Conservation (phyloP, 2,113 vertebrate genomes). For the Gymnocephalus cernua region DNA sequence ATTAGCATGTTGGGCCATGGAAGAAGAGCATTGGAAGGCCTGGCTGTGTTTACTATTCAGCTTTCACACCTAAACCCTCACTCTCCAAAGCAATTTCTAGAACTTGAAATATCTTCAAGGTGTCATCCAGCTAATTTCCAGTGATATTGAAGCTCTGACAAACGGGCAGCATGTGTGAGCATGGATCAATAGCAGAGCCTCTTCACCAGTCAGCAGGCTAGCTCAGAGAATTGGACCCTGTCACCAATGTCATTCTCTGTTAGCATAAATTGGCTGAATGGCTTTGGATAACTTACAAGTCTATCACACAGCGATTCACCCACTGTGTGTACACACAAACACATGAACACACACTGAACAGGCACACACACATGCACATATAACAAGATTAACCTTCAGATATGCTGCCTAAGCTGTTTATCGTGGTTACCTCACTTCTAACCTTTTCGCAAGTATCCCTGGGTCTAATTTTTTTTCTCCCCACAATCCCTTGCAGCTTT, state of each 20-base stretch:
- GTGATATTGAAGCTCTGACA: slow-evolving; percentile 42
- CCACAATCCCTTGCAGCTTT: slow-evolving; percentile 28
- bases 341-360: not conserved
- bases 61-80: not conserved
- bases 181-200: slow-evolving; percentile 44
- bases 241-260: slow-evolving; percentile 68
- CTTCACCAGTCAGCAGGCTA: slow-evolving; percentile 33
- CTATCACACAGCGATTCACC: slow-evolving; percentile 39
- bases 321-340: slow-evolving; percentile 25
- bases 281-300: slow-evolving; percentile 48
- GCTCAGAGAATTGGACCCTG: slow-evolving; percentile 46
- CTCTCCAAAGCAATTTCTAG: slow-evolving; percentile 31
- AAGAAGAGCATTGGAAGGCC: not conserved
- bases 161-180: slow-evolving; percentile 22
- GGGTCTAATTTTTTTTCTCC: not conserved
- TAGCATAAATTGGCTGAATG: slow-evolving; percentile 52
- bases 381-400: slow-evolving; percentile 54
- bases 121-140: slow-evolving; percentile 63
- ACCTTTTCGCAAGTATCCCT: slow-evolving; percentile 47
- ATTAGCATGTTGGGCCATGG: not conserved
- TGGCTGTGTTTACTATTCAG: slow-evolving; percentile 3
- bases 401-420: slow-evolving; percentile 57
- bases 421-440: slow-evolving; percentile 37
- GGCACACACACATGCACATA: not conserved
- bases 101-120: slow-evolving; percentile 42